Base-by-base conservation (phyloP, 2,797 vertebrate genomes). In the Sebastes vulpes region DNA sequence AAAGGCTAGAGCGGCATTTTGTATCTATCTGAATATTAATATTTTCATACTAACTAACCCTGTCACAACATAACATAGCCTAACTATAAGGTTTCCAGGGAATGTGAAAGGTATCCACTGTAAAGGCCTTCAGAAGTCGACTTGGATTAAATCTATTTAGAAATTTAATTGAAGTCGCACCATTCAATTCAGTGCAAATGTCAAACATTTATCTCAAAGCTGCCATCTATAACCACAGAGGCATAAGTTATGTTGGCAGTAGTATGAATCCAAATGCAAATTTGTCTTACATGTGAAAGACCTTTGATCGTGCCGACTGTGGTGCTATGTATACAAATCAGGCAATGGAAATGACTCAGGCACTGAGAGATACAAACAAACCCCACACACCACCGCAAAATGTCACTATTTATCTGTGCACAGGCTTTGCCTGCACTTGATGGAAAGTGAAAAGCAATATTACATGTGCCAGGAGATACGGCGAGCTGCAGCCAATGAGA, bases 371-470 rank as follows among this genome's bases (percentile, higher is more conserved):
- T 66, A 75, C 82, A 94, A 91, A 89, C 86, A 93, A 87, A 93
- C 84, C 88, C 63, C 71, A 68, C 89, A 82, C 86, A 53, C 70
- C 67, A 29, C 88, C 72, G 72, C 72, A 79, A 94, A 93, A 93
- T 93, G 92, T 92, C 95, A 92, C 86, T 84, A 86, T 93, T 91
- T 92, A 95, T 95, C 92, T 81, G 61, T 65, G 83, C 60, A 3
- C 78, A 12, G 65, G 75, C 84, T 70, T 48, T 79, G 79, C 61
- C 70, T 81, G 77, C 78, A 79, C 85, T 88, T 94, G 94, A 95
- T 95, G 87, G 89, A 90, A 94, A 93, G 88, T 65, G 94, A 96
- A 96, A 96, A 94, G 94, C 91, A 94, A 95, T 94, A 94, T 95
- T 79, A 91, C 81, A 84, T 82, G 78, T 92, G 90, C 92, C 92